phyloP scores from a whole-genome alignment of 2,113 vertebrate genomes.

The Suricata suricatta region DNA sequence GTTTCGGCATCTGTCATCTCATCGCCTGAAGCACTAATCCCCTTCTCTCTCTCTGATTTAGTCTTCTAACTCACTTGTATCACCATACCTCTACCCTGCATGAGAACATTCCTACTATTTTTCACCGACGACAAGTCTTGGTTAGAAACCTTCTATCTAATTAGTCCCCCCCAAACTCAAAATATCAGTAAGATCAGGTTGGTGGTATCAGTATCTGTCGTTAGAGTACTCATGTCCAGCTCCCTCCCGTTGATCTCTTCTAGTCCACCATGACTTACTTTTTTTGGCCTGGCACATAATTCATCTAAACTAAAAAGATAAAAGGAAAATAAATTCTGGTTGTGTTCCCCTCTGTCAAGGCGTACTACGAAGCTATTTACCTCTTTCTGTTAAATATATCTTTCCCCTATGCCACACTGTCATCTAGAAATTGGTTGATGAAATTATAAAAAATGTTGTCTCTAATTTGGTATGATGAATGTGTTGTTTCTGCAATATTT shows the following conservation, averaged over 20 bases:
- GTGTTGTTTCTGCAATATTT: background rate
- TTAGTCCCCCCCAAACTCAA: background rate
- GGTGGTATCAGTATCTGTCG: background rate
- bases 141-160: background rate
- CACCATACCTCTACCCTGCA: background rate
- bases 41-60: background rate
- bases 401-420: background rate
- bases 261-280: background rate
- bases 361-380: background rate
- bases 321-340: background rate
- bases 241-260: background rate
- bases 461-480: slow-evolving; percentile 1
- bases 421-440: slow-evolving; percentile 9
- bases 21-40: background rate
- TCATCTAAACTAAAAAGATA: background rate
- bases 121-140: background rate
- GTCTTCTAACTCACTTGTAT: background rate
- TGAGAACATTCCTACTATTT: background rate
- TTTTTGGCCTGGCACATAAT: background rate
- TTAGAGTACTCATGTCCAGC: background rate
- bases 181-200: background rate
- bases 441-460: background rate
- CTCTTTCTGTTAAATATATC: background rate
- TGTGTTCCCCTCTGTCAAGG: background rate
- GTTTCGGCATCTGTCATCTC: background rate